Evolutionary conservation across 2,888 invertebrate species (phyloP).

Genomic region (Adelphocoris suturalis): DNA sequence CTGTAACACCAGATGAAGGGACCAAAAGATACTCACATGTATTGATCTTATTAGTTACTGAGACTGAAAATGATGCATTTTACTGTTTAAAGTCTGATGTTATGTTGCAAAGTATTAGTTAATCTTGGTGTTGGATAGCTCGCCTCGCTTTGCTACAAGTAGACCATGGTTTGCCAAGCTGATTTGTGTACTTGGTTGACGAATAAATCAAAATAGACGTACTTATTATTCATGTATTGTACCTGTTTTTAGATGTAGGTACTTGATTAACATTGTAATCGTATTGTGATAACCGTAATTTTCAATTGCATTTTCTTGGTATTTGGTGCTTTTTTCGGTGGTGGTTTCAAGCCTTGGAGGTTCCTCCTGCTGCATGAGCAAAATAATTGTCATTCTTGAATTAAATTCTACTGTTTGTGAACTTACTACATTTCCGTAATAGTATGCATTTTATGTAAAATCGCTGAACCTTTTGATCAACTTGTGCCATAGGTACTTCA

Average conservation of each 20-base stretch:
- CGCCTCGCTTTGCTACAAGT: slow-evolving; percentile 1
- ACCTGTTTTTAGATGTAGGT: slow-evolving; percentile 16
- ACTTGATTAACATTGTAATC: neutral
- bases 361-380: neutral
- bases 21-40: slow-evolving; percentile 2
- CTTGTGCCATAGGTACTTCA: too few relatives aligned
- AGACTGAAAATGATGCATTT: slow-evolving; percentile 16
- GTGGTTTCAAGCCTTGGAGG: slow-evolving; percentile 17
- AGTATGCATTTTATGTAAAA: too few relatives aligned
- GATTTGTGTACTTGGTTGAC: neutral
- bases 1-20: neutral
- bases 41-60: neutral
- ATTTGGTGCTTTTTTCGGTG: slow-evolving; percentile 45
- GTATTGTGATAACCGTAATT: neutral
- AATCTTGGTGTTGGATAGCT: neutral
- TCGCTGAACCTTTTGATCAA: too few relatives aligned
- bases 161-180: neutral
- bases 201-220: slow-evolving; percentile 22
- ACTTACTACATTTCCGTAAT: too few relatives aligned
- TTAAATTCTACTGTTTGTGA: too few relatives aligned
- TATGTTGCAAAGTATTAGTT: neutral
- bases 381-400: neutral
- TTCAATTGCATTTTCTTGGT: slow-evolving; percentile 30
- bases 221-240: neutral
- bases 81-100: slow-evolving; percentile 14